These are phyloP conservation scores for Patella ulyssiponensis DNA, from an alignment of 2,888 invertebrate species.

Conservation along the genomic window DNA sequence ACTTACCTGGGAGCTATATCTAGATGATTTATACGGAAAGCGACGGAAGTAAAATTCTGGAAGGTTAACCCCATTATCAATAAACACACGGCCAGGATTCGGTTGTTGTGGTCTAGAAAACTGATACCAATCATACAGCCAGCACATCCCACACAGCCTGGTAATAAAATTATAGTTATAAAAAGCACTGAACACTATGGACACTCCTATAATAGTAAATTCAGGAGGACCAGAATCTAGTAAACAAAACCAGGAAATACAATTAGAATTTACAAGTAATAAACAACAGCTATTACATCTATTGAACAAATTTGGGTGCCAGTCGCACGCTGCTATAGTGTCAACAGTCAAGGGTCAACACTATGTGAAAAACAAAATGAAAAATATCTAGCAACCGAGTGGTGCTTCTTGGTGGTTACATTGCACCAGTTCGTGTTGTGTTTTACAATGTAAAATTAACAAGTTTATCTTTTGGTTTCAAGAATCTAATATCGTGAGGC, in stretches of 20 bases:
- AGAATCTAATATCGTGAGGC: no score
- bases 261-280: not conserved
- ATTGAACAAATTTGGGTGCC: no score
- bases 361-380: no score
- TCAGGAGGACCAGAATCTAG: no score
- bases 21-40: constrained; percentile 64
- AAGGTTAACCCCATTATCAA: constrained; percentile 48
- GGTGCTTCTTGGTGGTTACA: no score
- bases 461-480: no score
- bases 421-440: no score
- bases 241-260: not conserved
- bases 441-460: no score
- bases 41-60: constrained; percentile 44
- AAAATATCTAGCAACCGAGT: no score
- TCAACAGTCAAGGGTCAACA: no score
- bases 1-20: constrained; percentile 64
- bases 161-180: not conserved
- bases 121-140: constrained; percentile 41
- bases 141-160: constrained; percentile 50
- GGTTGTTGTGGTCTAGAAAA: constrained; percentile 36
- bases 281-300: no score
- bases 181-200: not conserved
- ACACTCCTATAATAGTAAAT: not conserved
- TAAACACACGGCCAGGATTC: constrained; percentile 41
- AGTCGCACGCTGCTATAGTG: no score